Base-by-base conservation (phyloP, 2,888 invertebrate genomes). In the Oligia strigilis region DNA sequence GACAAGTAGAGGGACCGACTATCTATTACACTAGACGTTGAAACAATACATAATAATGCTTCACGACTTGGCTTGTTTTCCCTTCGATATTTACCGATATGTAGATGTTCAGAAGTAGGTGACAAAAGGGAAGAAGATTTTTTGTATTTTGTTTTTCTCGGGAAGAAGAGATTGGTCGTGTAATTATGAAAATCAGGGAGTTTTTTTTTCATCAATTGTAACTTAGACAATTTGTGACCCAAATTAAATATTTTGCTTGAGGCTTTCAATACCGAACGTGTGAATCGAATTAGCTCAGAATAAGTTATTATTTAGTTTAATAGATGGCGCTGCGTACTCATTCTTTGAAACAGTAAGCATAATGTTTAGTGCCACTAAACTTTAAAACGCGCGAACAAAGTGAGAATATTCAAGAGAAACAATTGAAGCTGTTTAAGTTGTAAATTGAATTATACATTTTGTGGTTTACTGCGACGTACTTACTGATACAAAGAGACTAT, bases 21-120 rank as follows among this genome's bases (percentile, higher is more conserved):
- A 87, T 87, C 87, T 65, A 87, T 87, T 81, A 87, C 65, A 75
- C 49, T 60, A 64, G 71, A 83, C 81, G 73, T 74, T 87, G 66
- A 83, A 81, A 87, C 81, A 87, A 85, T 80, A 87, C 77, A 70
- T 77, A 76, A 67, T 75, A 85, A 82, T 80, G 67, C 9, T 87
- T 77, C 55, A 81, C 69, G 40, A 72, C 75, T 66, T 55, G 14
- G n/a, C 60, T 72, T 72, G 36, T 70, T 75, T 71, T 71, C 11
- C 43, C 13, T 66, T n/a, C 17, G n/a, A n/a, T 66, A 14, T 66
- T 71, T 40, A 66, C 6, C 9, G 17, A 46, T 40, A 36, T 19
- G 13, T 49, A 23, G 36, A 13, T 64, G 19, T n/a, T 46, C n/a
- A 4, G 0, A n/a, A 64, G 36, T n/a, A 14, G 55, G n/a, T 43